Percentiles rank a stretch among this genome's conserved stretches.
Evolutionary conservation across 2,113 vertebrate species (phyloP).

Genomic region (Pipra filicauda): DNA sequence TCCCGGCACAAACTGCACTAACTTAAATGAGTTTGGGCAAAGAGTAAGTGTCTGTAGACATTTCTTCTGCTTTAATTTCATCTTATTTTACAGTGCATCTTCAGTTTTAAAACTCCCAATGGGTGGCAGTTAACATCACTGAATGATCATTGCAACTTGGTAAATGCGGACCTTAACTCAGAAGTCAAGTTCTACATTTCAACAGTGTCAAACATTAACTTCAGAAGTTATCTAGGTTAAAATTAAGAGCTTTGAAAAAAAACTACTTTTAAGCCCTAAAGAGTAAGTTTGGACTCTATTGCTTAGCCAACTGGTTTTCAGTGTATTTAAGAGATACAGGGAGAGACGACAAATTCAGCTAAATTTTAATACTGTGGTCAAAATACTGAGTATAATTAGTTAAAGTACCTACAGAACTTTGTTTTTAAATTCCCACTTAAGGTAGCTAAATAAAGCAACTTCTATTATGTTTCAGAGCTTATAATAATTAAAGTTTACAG

Average conservation of each 20-base stretch:
- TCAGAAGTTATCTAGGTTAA: background rate
- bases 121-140: background rate
- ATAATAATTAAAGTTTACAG: slow-evolving; percentile 1
- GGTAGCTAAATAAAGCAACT: background rate
- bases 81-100: background rate
- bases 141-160: background rate
- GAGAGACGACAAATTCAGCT: background rate
- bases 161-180: background rate
- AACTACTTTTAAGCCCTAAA: background rate
- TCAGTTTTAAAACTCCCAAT: background rate
- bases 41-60: background rate
- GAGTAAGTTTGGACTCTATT: background rate
- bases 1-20: background rate
- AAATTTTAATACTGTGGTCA: background rate
- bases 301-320: background rate
- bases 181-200: background rate
- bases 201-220: background rate
- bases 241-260: background rate
- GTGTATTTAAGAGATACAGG: background rate
- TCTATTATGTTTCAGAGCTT: background rate
- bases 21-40: background rate
- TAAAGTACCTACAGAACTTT: background rate
- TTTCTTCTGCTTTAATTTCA: background rate
- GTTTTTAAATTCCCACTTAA: background rate
- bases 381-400: background rate